Evolutionary conservation across 37 sponge, comb jelly and placozoan genomes (phyloP), one percentile per base, ranked within the genome.

Genomic region (Beroe forskalii): DNA sequence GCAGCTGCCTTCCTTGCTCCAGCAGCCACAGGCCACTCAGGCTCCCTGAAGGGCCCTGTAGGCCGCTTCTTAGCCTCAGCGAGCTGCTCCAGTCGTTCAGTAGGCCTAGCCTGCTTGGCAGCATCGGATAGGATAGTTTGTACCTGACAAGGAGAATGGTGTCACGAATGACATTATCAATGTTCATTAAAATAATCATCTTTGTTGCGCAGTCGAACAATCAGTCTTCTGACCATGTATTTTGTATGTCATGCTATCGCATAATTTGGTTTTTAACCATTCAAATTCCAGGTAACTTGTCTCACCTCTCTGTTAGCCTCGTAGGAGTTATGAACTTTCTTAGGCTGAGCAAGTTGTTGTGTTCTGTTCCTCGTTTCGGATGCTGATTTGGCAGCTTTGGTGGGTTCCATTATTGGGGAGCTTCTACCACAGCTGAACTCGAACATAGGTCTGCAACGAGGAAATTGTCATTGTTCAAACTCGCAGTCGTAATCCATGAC

Each of bases 351-450:
- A 30, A 97, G 94, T 4, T 35, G 61, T 20, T 92, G 93, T n/a
- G 95, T 97, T 28, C 90, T 89, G 4, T 94, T 94, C 39, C 97
- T 91, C 4, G 66, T 6, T 24, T 40, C 40, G 22, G 69, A 14
- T 28, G 90, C 90, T 25, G 12, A 44, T 64, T 60, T 91, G 61
- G 97, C 94, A 3, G 89, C 17, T 48, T 27, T 33, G 32, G 90
- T 91, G 8, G 91, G 61, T 0, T 60, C 38, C 95, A 94, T 93
- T 28, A 97, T 92, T 3, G 94, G 91, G 23, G 95, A 95, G 32
- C 60, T 89, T 0, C 97, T 76, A 0, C 97, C 97, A 93, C 95
- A 94, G 62, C 95, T 94, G 92, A 89, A 94, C 48, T 62, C 76
- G 92, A 89, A 95, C 91, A 92, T 92, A 0, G 92, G 80, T 42